Evolutionary conservation across 1,140 invertebrate species (phyloP).

Genomic region (Dendroctonus ponderosae): DNA sequence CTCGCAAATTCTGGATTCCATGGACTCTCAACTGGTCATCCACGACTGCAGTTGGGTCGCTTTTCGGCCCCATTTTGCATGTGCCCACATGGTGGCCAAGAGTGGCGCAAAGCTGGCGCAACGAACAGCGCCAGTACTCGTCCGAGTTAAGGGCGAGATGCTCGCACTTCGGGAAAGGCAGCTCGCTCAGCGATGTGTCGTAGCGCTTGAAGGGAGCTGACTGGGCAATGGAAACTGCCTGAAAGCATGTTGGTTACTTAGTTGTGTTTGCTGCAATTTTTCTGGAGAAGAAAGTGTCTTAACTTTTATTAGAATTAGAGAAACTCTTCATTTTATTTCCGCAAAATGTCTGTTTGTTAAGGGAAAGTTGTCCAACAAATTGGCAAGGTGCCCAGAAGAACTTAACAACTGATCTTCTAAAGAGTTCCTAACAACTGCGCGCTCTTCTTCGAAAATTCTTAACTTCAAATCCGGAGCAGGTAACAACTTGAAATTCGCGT

Average conservation of each 20-base stretch:
- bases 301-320: no score
- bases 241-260: slow-evolving; percentile 15
- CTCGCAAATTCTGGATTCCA: slow-evolving; percentile 56
- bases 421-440: no score
- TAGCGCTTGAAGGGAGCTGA: slow-evolving; percentile 39
- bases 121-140: slow-evolving; percentile 53
- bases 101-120: slow-evolving; percentile 50
- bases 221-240: slow-evolving; percentile 42
- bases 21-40: slow-evolving; percentile 56
- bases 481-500: no score
- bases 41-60: slow-evolving; percentile 60
- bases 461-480: no score
- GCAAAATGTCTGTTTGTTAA: no score
- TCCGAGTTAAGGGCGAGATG: slow-evolving; percentile 48
- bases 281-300: no score
- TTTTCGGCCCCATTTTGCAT: slow-evolving; percentile 65
- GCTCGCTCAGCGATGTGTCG: slow-evolving; percentile 44
- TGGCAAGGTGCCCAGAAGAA: no score
- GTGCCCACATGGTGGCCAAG: slow-evolving; percentile 58
- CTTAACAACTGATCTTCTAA: no score
- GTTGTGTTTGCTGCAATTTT: no score
- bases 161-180: slow-evolving; percentile 52
- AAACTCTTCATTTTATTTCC: no score
- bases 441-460: no score
- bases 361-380: no score